Percentiles rank a stretch among this genome's conserved stretches.
Conservation (phyloP, 2,888 invertebrate species). For the Gibbula magus region DNA sequence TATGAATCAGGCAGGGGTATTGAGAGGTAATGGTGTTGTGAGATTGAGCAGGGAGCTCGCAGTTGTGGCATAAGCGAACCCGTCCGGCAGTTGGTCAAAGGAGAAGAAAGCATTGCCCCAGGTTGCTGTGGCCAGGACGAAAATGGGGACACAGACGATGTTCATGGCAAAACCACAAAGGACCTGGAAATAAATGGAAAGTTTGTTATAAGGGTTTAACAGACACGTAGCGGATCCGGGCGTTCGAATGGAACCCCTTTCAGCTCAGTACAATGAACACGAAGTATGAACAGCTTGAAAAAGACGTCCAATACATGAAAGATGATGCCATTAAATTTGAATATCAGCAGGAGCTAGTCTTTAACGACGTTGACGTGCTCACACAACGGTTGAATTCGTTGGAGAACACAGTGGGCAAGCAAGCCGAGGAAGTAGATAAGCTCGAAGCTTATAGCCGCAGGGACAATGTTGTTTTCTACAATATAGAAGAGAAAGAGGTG, state of each 20-base stretch:
- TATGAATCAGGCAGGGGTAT: too few relatives aligned
- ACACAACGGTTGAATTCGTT: too few relatives aligned
- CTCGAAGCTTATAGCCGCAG: too few relatives aligned
- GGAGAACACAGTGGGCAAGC: too few relatives aligned
- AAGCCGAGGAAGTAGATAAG: too few relatives aligned
- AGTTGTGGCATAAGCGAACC: constrained; percentile 28
- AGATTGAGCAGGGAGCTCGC: background rate
- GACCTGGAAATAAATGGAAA: constrained; percentile 43
- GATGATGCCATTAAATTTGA: too few relatives aligned
- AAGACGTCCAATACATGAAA: too few relatives aligned
- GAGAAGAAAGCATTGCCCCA: constrained; percentile 59
- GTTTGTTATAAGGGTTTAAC: background rate
- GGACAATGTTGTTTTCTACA: too few relatives aligned
- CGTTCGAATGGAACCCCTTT: background rate
- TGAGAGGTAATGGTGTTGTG: background rate
- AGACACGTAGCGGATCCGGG: background rate
- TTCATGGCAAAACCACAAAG: constrained; percentile 56
- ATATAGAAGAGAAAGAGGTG: too few relatives aligned
- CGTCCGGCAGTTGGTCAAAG: constrained; percentile 50
- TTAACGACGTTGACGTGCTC: too few relatives aligned
- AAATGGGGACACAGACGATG: constrained; percentile 50
- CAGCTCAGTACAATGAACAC: background rate
- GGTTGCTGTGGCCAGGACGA: constrained; percentile 57
- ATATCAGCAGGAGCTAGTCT: too few relatives aligned
- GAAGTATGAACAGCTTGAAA: too few relatives aligned